Percentiles rank a stretch among this genome's conserved stretches.
Evolutionary conservation across 2,888 invertebrate genomes (phyloP).

Genomic region (Rhyacophila evoluta): DNA sequence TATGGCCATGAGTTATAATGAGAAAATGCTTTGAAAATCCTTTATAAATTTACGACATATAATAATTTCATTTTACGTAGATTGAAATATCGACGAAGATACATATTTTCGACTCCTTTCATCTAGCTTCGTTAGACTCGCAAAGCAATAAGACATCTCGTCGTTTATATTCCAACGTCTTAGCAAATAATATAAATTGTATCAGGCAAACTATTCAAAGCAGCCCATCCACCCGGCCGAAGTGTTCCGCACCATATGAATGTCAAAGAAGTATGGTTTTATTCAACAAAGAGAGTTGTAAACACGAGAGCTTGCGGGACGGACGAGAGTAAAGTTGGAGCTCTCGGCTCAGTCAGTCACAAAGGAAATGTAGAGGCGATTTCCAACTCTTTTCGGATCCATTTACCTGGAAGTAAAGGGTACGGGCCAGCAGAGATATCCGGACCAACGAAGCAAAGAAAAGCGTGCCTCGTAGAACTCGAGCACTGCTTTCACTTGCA

Average conservation of each 20-base stretch:
- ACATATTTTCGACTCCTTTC: neutral
- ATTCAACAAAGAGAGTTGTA: conserved; percentile 44
- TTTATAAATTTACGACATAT: no score
- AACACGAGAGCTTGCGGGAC: conserved; percentile 26
- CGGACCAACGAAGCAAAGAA: conserved; percentile 49
- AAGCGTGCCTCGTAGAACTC: conserved; percentile 36
- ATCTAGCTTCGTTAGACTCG: neutral
- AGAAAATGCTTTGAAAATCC: no score
- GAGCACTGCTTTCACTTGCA: neutral
- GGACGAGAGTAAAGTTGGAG: conserved; percentile 21
- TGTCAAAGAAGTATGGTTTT: conserved; percentile 52
- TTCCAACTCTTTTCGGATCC: conserved; percentile 52
- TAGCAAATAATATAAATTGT: conserved; percentile 36
- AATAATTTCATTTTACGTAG: no score
- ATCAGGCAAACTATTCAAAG: conserved; percentile 42
- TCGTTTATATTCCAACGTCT: neutral
- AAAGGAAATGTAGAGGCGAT: conserved; percentile 46
- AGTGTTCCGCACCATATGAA: conserved; percentile 43
- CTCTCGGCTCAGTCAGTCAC: conserved; percentile 35
- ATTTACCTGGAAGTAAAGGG: conserved; percentile 53
- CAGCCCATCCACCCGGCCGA: conserved; percentile 39
- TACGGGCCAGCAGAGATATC: conserved; percentile 52
- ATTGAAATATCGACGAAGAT: no score
- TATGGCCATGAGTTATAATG: no score
- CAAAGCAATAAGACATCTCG: conserved; percentile 3